Percentiles rank a stretch among this genome's conserved stretches.
Evolutionary conservation across 2,797 vertebrate genomes (phyloP).

Genomic region (Falco novaeseelandiae): DNA sequence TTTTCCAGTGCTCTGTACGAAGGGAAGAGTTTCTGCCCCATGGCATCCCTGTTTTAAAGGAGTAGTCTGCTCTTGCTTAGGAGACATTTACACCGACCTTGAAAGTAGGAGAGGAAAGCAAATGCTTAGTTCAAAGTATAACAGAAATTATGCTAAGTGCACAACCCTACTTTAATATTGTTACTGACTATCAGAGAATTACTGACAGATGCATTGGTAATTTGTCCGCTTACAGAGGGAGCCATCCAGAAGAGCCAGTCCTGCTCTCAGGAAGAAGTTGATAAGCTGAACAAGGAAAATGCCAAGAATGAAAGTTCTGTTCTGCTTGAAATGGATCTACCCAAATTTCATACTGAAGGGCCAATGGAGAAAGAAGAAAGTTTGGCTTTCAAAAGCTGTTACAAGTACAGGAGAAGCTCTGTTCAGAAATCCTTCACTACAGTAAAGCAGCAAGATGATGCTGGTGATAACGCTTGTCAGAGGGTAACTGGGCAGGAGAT

Average conservation of each 20-base stretch:
- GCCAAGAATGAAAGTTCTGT: constrained; percentile 52
- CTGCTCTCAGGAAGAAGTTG: constrained; percentile 76
- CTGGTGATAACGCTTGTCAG: background rate
- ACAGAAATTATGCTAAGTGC: background rate
- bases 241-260: constrained; percentile 76
- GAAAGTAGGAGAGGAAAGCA: background rate
- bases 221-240: constrained; percentile 74
- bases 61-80: background rate
- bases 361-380: background rate
- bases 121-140: background rate
- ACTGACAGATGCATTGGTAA: constrained; percentile 25
- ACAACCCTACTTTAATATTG: background rate
- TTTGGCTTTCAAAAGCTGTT: background rate
- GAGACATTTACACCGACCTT: background rate
- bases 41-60: background rate
- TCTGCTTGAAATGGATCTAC: constrained; percentile 17
- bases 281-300: constrained; percentile 88
- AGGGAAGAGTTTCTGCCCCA: background rate
- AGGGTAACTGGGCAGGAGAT: constrained; percentile 6
- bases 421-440: background rate
- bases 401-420: background rate
- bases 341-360: constrained; percentile 7
- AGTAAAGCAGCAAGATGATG: background rate
- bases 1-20: background rate
- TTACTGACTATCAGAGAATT: background rate